Evolutionary conservation across 1,140 invertebrate genomes (phyloP).

Genomic region (Sycobia sp.): DNA sequence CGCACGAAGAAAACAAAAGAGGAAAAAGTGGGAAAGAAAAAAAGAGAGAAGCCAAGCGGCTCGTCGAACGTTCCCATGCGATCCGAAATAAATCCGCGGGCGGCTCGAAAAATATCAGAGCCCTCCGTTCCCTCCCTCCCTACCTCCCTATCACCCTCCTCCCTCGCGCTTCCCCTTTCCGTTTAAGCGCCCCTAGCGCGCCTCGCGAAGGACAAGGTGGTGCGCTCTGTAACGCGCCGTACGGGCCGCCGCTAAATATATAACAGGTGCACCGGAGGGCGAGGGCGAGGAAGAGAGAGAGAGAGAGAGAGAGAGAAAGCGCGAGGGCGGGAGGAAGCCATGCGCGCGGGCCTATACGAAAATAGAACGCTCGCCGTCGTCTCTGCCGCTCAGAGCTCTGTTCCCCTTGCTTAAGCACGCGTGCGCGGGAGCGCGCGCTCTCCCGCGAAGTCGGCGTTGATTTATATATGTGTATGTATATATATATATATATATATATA

Average conservation of each 20-base stretch:
- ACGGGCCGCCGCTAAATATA: constrained; percentile 42
- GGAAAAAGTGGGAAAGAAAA: too few species aligned
- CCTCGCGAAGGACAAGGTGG: constrained; percentile 48
- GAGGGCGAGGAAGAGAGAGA: not conserved
- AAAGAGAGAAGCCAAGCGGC: too few species aligned
- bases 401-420: too few species aligned
- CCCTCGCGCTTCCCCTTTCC: not conserved
- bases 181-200: too few species aligned
- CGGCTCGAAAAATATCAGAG: constrained; percentile 43
- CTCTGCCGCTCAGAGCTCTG: too few species aligned
- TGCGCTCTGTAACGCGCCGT: constrained; percentile 17
- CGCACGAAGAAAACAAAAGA: too few species aligned
- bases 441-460: constrained; percentile 45
- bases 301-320: too few species aligned
- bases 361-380: constrained; percentile 40
- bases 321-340: too few species aligned
- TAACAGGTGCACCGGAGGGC: constrained; percentile 37
- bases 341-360: constrained; percentile 36
- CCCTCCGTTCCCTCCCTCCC: constrained; percentile 14
- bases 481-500: too few species aligned
- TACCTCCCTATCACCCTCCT: constrained; percentile 15
- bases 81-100: constrained; percentile 45
- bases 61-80: constrained; percentile 48
- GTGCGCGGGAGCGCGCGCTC: too few species aligned
- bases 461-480: too few species aligned